A percentile compares a stretch with the other conserved stretches of the same genome.
These are phyloP conservation scores for Chlorodrepanis virens DNA, from an alignment of 2,113 vertebrate species.

Conservation along the genomic window DNA sequence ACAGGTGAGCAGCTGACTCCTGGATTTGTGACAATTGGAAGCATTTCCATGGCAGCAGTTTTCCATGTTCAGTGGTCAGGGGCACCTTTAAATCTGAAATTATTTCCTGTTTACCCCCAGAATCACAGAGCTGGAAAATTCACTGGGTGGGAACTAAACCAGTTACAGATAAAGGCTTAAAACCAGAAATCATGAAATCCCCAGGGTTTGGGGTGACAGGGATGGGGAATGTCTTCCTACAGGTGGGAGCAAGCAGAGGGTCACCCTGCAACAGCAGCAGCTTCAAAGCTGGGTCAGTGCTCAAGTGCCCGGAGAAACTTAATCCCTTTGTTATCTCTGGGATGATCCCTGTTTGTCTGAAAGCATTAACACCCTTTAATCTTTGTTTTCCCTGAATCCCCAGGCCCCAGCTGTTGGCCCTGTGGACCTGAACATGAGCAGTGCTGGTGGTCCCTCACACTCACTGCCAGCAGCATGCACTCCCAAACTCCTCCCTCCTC, in stretches of 20 bases:
- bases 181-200: background rate
- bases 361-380: background rate
- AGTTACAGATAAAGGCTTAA: background rate
- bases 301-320: background rate
- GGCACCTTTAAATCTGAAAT: background rate
- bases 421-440: background rate
- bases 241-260: rapidly evolving
- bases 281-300: background rate
- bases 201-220: background rate
- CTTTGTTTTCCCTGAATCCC: background rate
- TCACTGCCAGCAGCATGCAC: background rate
- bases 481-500: background rate
- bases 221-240: background rate
- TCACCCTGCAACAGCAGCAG: background rate
- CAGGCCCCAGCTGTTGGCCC: background rate
- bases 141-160: background rate
- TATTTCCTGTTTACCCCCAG: background rate
- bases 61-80: rapidly evolving
- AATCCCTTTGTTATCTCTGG: background rate
- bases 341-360: background rate
- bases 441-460: background rate
- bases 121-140: background rate
- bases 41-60: background rate
- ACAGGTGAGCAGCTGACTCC: background rate
- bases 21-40: background rate